Percentiles rank a stretch among this genome's conserved stretches.
Conservation (phyloP, 2,113 vertebrate genomes). For the Tamias sibiricus region DNA sequence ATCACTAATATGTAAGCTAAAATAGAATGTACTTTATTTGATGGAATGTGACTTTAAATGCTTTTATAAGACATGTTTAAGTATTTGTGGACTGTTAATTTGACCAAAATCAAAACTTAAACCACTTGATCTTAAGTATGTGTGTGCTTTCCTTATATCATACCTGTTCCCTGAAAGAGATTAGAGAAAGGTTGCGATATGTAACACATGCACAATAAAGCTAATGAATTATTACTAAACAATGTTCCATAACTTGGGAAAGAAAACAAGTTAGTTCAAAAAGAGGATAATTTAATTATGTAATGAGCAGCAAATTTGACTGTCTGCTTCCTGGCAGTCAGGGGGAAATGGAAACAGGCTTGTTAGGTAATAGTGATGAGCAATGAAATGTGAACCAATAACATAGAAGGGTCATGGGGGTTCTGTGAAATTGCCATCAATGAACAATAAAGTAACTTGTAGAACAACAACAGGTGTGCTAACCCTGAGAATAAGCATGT, state of each 20-base stretch:
- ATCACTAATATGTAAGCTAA: background rate
- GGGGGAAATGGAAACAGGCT: background rate
- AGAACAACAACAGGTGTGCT: no score
- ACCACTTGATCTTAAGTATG: background rate
- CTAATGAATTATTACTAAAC: background rate
- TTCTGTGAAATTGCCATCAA: no score
- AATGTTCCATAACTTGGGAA: background rate
- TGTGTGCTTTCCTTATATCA: background rate
- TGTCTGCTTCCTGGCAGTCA: background rate
- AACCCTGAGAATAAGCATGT: no score
- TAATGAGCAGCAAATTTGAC: background rate
- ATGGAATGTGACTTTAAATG: conserved; percentile 15
- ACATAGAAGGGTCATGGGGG: no score
- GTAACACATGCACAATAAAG: background rate
- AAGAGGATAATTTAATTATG: background rate
- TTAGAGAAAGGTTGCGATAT: background rate
- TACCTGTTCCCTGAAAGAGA: background rate
- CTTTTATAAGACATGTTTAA: background rate
- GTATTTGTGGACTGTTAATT: conserved; percentile 13
- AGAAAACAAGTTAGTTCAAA: background rate
- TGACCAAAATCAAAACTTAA: background rate
- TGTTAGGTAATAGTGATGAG: no score
- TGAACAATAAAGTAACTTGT: no score
- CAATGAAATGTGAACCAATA: no score
- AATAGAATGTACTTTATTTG: conserved; percentile 31